Percentiles rank a stretch among this genome's conserved stretches.
phyloP scores from a whole-genome alignment of 1,140 invertebrate genomes.

The Lasaia peninsularis region DNA sequence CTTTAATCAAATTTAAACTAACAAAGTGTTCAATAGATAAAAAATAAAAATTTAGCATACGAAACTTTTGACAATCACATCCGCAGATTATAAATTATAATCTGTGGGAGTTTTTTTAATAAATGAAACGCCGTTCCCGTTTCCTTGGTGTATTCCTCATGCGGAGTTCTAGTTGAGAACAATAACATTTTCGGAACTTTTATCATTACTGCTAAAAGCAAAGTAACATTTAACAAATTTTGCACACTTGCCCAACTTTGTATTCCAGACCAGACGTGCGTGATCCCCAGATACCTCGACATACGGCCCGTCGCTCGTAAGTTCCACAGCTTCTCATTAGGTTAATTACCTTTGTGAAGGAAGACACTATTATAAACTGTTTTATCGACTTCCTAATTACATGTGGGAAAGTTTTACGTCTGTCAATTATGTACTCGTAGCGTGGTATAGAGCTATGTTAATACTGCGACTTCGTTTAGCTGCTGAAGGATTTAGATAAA shows the following conservation, averaged over 20 bases:
- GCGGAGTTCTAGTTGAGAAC: background rate
- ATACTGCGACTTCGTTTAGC: background rate
- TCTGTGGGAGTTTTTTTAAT: background rate
- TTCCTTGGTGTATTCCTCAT: background rate
- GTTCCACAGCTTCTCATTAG: background rate
- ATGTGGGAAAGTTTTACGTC: too few species aligned
- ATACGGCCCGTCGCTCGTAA: background rate
- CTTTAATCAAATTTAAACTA: too few species aligned
- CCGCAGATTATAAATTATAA: background rate
- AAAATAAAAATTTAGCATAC: too few species aligned
- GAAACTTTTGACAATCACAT: background rate
- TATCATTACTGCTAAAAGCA: conserved; percentile 10
- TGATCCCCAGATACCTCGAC: background rate
- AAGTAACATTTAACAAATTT: conserved; percentile 7
- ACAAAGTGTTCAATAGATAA: too few species aligned
- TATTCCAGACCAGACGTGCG: background rate
- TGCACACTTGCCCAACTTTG: background rate
- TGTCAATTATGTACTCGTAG: too few species aligned
- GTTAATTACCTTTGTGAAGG: conserved; percentile 1
- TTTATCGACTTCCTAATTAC: background rate
- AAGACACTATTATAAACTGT: background rate
- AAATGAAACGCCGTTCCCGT: background rate
- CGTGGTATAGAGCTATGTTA: too few species aligned
- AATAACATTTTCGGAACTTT: conserved; percentile 6
- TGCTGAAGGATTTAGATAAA: too few species aligned